Percentiles rank a stretch among this genome's conserved stretches.
These are phyloP conservation scores for Neodon shergylaensis DNA, from an alignment of 2,113 vertebrate species.

Conservation along the genomic window DNA sequence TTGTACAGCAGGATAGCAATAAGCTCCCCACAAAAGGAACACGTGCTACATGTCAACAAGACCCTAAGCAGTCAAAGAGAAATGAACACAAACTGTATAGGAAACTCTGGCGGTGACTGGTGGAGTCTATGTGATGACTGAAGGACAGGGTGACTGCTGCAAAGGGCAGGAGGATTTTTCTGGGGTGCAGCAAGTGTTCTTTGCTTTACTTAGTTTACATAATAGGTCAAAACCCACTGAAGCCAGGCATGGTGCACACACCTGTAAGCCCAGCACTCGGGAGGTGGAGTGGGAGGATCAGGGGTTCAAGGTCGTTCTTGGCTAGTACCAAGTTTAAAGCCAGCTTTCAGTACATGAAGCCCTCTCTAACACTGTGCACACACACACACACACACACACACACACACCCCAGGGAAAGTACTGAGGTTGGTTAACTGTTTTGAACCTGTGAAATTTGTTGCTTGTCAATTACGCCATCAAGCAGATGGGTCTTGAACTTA, in stretches of 20 bases:
- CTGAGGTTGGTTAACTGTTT: neutral
- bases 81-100: rapidly evolving
- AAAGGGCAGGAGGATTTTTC: neutral
- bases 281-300: neutral
- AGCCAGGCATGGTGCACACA: neutral
- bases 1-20: neutral
- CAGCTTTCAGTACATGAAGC: neutral
- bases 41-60: neutral
- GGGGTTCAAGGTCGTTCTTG: neutral
- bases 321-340: neutral
- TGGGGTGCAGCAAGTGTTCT: neutral
- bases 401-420: neutral
- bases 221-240: neutral
- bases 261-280: neutral
- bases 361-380: no score
- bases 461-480: neutral
- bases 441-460: neutral
- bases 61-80: neutral
- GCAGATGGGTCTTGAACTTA: neutral
- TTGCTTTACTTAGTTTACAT: neutral
- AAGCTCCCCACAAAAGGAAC: neutral
- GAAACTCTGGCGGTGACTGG: neutral
- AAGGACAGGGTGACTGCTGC: neutral
- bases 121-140: neutral
- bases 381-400: no score